Conservation (phyloP, 2,888 invertebrate genomes). For the Platerodrilus igneus region DNA sequence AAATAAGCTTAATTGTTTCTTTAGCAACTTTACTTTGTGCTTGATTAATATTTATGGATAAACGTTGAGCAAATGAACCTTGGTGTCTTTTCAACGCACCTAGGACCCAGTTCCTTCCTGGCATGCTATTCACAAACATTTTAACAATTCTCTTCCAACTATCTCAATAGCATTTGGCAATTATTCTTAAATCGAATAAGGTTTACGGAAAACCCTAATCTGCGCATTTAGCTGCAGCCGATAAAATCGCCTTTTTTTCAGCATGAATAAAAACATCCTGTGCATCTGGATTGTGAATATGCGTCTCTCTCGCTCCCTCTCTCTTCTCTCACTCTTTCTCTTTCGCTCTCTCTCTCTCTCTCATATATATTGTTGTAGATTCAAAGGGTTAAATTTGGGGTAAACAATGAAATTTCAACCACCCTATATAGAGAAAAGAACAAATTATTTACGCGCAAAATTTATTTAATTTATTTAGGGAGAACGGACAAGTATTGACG, state of each 20-base stretch:
- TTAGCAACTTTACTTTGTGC: not conserved
- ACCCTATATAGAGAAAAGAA: too few relatives aligned
- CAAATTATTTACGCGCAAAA: too few relatives aligned
- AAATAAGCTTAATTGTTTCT: conserved; percentile 6
- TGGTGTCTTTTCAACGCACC: conserved; percentile 27
- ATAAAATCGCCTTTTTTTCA: conserved; percentile 13
- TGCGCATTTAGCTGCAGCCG: conserved; percentile 18
- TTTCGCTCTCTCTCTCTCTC: too few relatives aligned
- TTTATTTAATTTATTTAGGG: too few relatives aligned
- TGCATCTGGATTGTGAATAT: conserved; percentile 12
- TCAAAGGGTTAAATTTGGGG: too few relatives aligned
- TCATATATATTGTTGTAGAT: too few relatives aligned
- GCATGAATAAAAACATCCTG: conserved; percentile 14
- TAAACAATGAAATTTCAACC: too few relatives aligned
- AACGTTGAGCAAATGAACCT: conserved; percentile 16
- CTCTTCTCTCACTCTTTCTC: too few relatives aligned
- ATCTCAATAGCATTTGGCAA: conserved; percentile 30
- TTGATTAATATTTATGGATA: conserved; percentile 9
- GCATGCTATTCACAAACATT: conserved; percentile 27
- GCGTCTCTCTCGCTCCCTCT: conserved; percentile 8
- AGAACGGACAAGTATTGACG: too few relatives aligned
- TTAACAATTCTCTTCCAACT: conserved; percentile 18
- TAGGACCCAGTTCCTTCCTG: conserved; percentile 24
- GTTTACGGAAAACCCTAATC: conserved; percentile 29
- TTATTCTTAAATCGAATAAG: conserved; percentile 24